These are phyloP conservation scores for Endomychus coccineus DNA, from an alignment of 2,888 invertebrate genomes.

Conservation along the genomic window DNA sequence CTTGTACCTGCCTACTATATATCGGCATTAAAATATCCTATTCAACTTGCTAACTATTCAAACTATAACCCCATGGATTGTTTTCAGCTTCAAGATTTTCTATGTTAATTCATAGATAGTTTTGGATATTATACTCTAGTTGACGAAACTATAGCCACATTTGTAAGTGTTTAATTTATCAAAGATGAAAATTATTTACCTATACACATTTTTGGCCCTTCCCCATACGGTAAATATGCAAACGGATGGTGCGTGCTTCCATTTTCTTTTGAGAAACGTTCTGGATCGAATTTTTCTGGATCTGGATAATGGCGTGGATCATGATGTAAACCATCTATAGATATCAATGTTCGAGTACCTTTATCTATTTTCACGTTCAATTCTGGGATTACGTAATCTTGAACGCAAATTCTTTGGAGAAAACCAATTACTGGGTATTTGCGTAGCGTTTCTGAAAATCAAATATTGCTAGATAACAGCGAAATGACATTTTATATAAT, in stretches of 20 bases:
- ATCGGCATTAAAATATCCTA: too few species aligned
- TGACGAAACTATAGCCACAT: too few species aligned
- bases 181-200: slow-evolving; percentile 9
- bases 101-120: too few species aligned
- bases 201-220: slow-evolving; percentile 17
- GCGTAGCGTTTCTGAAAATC: slow-evolving; percentile 16
- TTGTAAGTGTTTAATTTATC: too few species aligned
- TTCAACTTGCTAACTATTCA: too few species aligned
- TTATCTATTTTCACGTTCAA: slow-evolving; percentile 9
- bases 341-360: slow-evolving; percentile 9
- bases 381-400: slow-evolving; percentile 11
- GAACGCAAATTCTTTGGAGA: slow-evolving; percentile 5
- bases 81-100: too few species aligned
- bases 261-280: slow-evolving; percentile 17
- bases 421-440: slow-evolving; percentile 15
- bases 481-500: too few species aligned
- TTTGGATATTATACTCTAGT: too few species aligned
- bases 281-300: slow-evolving; percentile 17
- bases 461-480: too few species aligned
- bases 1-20: too few species aligned
- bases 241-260: slow-evolving; percentile 8
- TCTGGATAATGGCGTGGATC: slow-evolving; percentile 15
- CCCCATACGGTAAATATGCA: slow-evolving; percentile 16
- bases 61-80: too few species aligned
- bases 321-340: slow-evolving; percentile 13